Evolutionary conservation across 2,113 vertebrate genomes (phyloP).

Genomic region (Oplegnathus fasciatus): DNA sequence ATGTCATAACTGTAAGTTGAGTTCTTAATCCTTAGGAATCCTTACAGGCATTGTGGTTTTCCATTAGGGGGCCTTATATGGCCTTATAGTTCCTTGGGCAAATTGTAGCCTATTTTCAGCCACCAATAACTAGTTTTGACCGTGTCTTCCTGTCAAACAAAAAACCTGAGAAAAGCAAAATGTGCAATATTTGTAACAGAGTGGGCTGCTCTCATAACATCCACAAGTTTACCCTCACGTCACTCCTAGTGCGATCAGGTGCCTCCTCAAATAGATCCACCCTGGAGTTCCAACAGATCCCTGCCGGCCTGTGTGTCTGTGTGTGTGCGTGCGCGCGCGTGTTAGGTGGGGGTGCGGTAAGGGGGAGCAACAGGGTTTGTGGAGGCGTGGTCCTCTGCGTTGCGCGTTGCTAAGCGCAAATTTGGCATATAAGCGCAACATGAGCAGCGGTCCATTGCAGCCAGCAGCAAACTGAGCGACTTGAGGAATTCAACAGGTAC

Average conservation of each 20-base stretch:
- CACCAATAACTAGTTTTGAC: neutral
- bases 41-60: neutral
- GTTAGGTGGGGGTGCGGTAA: neutral
- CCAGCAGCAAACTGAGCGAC: constrained; percentile 37
- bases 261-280: constrained; percentile 53
- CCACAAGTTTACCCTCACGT: constrained; percentile 59
- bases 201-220: constrained; percentile 33
- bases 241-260: constrained; percentile 49
- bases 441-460: constrained; percentile 59
- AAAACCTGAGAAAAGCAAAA: constrained; percentile 4
- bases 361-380: neutral
- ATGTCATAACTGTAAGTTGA: neutral
- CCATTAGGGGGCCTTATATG: neutral
- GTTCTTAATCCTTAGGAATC: neutral
- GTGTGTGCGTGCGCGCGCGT: neutral
- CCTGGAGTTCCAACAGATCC: constrained; percentile 13
- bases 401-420: constrained; percentile 73
- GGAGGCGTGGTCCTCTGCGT: constrained; percentile 76
- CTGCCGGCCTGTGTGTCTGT: neutral
- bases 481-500: constrained; percentile 77
- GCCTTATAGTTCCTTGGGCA: no score
- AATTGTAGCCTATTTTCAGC: neutral
- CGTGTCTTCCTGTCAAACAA: constrained; percentile 35
- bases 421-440: constrained; percentile 83
- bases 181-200: constrained; percentile 24